phyloP scores from a whole-genome alignment of 1,140 invertebrate genomes.

The Spodoptera frugiperda region DNA sequence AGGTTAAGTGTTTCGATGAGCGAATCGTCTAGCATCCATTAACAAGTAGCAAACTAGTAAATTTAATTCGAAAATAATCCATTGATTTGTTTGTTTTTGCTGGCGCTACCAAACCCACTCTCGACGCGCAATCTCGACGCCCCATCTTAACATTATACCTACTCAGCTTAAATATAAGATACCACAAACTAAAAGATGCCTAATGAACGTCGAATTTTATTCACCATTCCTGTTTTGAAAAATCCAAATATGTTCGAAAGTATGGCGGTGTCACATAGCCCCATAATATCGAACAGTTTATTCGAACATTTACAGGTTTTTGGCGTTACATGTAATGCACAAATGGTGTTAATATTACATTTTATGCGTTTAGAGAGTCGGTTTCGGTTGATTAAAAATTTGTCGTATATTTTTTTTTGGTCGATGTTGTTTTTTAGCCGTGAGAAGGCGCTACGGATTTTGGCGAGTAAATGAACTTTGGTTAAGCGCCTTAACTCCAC shows the following conservation, averaged over 20 bases:
- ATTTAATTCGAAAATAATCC: slow-evolving; percentile 9
- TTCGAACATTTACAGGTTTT: slow-evolving; percentile 70
- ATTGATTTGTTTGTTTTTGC: slow-evolving; percentile 48
- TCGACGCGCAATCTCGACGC: slow-evolving; percentile 76
- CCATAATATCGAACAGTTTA: slow-evolving; percentile 78
- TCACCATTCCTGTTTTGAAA: slow-evolving; percentile 63
- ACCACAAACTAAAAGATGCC: slow-evolving; percentile 61
- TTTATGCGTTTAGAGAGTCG: slow-evolving; percentile 68
- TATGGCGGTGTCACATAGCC: slow-evolving; percentile 66
- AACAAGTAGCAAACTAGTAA: slow-evolving; percentile 2
- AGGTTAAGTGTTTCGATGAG: not conserved
- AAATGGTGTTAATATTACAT: slow-evolving; percentile 80
- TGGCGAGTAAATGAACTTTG: slow-evolving; percentile 41
- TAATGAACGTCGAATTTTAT: slow-evolving; percentile 79
- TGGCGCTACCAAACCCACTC: slow-evolving; percentile 68
- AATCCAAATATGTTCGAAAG: slow-evolving; percentile 63
- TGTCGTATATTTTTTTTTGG: slow-evolving; percentile 54
- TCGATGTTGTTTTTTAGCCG: slow-evolving; percentile 58
- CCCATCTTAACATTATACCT: slow-evolving; percentile 74
- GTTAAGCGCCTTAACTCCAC: slow-evolving; percentile 34
- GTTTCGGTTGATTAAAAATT: slow-evolving; percentile 76
- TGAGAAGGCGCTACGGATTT: slow-evolving; percentile 45
- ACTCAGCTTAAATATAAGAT: slow-evolving; percentile 75
- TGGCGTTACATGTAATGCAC: slow-evolving; percentile 73
- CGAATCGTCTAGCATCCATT: slow-evolving; percentile 2